Evolutionary conservation across 2,113 vertebrate genomes (phyloP).

Genomic region (Telmatochromis sp.): DNA sequence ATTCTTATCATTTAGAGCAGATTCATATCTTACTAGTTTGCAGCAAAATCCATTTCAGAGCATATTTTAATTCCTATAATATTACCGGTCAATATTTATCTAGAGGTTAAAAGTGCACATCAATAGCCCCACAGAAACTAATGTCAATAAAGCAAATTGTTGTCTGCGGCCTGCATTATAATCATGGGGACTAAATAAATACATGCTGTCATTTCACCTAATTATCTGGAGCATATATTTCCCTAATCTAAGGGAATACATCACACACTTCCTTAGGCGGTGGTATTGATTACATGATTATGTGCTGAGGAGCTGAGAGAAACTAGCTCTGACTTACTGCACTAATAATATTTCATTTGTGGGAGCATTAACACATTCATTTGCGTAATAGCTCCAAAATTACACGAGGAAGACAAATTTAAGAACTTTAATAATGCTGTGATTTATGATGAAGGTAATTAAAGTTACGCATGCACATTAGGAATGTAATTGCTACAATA

Average conservation of each 20-base stretch:
- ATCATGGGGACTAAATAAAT: constrained; percentile 53
- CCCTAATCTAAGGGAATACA: constrained; percentile 45
- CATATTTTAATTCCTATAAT: constrained; percentile 30
- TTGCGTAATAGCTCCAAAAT: constrained; percentile 19
- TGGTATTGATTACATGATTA: constrained; percentile 61
- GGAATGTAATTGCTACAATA: neutral
- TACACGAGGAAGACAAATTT: constrained; percentile 4
- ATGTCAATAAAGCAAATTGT: constrained; percentile 50
- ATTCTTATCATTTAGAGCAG: neutral
- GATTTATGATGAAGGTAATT: constrained; percentile 5
- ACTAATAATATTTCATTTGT: constrained; percentile 44
- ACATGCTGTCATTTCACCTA: constrained; percentile 55
- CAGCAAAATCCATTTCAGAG: constrained; percentile 18
- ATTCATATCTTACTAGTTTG: neutral
- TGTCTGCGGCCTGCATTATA: constrained; percentile 30
- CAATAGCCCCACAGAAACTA: constrained; percentile 42
- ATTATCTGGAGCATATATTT: constrained; percentile 62
- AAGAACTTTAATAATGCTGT: neutral
- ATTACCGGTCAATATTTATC: constrained; percentile 53
- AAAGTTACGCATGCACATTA: neutral
- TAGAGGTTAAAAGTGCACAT: constrained; percentile 63
- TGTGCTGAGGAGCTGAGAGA: constrained; percentile 29
- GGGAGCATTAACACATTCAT: constrained; percentile 17
- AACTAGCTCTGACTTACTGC: constrained; percentile 46
- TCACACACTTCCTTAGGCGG: constrained; percentile 42